Percentiles rank a stretch among this genome's conserved stretches.
Conservation (phyloP, 2,888 invertebrate species). For the Patella ulyssiponensis region DNA sequence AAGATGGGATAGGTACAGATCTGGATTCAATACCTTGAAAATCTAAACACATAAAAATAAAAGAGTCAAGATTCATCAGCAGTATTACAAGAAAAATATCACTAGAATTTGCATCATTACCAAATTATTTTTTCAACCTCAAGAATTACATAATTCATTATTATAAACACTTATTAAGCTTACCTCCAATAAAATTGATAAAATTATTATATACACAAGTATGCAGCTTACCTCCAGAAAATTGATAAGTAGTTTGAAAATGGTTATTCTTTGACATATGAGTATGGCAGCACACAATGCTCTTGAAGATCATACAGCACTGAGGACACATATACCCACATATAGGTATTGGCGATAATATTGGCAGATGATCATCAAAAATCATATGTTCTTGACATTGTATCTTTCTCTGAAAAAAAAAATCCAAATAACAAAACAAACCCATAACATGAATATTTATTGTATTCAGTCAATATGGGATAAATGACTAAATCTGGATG, state of each 20-base stretch:
- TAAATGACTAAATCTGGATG: no score
- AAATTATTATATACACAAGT: background rate
- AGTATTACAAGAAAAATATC: no score
- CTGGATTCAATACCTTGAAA: background rate
- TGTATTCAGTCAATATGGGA: no score
- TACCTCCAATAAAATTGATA: background rate
- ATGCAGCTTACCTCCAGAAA: slow-evolving; percentile 23
- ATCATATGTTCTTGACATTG: slow-evolving; percentile 32
- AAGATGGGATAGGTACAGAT: slow-evolving; percentile 17
- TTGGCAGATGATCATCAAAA: slow-evolving; percentile 26
- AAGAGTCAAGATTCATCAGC: no score
- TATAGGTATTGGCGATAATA: slow-evolving; percentile 30
- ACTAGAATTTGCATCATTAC: no score
- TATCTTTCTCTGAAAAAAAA: slow-evolving; percentile 21
- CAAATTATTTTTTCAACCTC: no score
- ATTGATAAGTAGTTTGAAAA: slow-evolving; percentile 17
- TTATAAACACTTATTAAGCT: background rate
- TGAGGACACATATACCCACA: slow-evolving; percentile 38
- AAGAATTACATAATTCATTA: background rate
- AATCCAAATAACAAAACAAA: background rate
- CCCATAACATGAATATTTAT: background rate
- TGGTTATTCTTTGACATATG: slow-evolving; percentile 31
- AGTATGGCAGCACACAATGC: slow-evolving; percentile 17
- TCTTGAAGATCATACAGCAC: slow-evolving; percentile 31
- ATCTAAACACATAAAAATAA: no score